Base-by-base conservation (phyloP, 2,797 vertebrate species). In the Podarcis lilfordi region DNA sequence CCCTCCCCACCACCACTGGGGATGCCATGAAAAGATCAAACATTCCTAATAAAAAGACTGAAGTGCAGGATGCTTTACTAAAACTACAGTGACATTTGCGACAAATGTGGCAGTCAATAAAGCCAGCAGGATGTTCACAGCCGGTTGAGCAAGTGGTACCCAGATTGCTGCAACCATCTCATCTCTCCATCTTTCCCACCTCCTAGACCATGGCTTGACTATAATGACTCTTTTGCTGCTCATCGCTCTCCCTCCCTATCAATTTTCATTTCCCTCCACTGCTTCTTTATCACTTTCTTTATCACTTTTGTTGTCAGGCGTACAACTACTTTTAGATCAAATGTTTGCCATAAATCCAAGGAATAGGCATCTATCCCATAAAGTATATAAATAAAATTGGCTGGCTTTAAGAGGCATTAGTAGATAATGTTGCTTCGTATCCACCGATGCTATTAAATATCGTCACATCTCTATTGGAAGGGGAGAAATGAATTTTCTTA, bases 201-300 rank as follows among this genome's bases (percentile, higher is more conserved):
- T 91, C 95, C 92, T 93, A 95, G 89, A 91, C 95, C 90, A 91
- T 92, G 94, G 92, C 92, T 93, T 94, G 93, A 90, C 86, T 91
- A 0, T 96, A 97, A 96, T 93, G 89, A 92, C 88, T 94, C 89
- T 96, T 95, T 66, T 84, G 90, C 92, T 95, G 89, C 96, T 97
- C 96, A 96, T 96, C 94, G 92, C 86, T 95, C 92, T 94, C 91
- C 92, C 88, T 93, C 35, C 92, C 93, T 93, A 96, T 96, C 96
- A 96, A 95, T 96, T 97, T 97, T 97, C 96, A 96, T 96, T 96
- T 95, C 95, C 91, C 91, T 96, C 93, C 87, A 89, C 89, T 94
- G 93, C 94, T 96, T 96, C 93, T 97, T 96, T 96, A 97, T 97
- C 95, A 91, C 93, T 97, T 96, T 92, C 93, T 97, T 97, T 96